Base-by-base conservation (phyloP, 2,888 invertebrate species). In the Dicyrtoma fusca region DNA sequence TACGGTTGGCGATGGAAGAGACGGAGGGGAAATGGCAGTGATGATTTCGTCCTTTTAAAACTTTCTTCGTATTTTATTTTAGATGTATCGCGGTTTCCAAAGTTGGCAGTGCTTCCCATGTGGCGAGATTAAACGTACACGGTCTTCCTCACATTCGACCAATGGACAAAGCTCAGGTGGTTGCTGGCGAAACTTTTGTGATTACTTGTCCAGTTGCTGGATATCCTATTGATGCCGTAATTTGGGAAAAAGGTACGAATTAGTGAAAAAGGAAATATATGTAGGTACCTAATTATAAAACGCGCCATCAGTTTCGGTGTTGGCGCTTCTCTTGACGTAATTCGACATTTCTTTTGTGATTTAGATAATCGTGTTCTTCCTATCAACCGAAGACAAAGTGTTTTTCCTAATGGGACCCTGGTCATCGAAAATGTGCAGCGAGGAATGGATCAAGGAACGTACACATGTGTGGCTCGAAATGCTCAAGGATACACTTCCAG, bases 351-450 rank as follows among this genome's bases (percentile, higher is more conserved):
- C n/a, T n/a, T n/a, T n/a, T n/a, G n/a, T 21, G 13, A 47, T 65
- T 14, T 34, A 62, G 93, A 91, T 82, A 90, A 89, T 82, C 89
- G 94, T 73, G 89, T 91, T 23, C 86, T 97, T 75, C 97, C 97
- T 69, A 94, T 95, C 85, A 96, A 95, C 85, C 89, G 96, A 81
- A 93, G 96, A 82, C 97, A 97, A 84, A 94, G 93, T 82, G 94
- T 95, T 68, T 94, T 93, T 85, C 91, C 91, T 71, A 95, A 96
- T 83, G 96, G 96, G 76, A 95, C 95, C 0, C 87, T 97, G 5
- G 92, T 94, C 78, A 95, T 97, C 82, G 92, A 94, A 84, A 94
- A 95, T 83, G 95, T 97, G 8, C 95, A 96, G 85, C 88, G 95
- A 62, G 88, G 89, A 82, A 92, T 93, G 75, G 97, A 97, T 84